Evolutionary conservation across 53 echinoderm and acorn worm species (phyloP).

Genomic region (Apostichopus leukothele): DNA sequence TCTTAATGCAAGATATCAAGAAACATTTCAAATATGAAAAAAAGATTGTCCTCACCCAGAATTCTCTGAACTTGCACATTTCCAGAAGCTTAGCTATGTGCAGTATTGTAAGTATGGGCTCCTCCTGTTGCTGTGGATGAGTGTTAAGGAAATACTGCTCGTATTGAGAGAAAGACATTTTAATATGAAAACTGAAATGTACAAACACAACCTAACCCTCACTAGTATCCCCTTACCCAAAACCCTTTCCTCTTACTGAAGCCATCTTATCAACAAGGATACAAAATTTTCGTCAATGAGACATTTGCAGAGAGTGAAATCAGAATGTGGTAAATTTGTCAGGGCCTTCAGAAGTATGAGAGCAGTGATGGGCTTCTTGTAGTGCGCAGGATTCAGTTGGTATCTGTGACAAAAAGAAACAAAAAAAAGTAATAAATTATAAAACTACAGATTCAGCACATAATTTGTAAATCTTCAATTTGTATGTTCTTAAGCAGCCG

Average conservation of each 20-base stretch:
- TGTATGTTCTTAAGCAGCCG: too few relatives aligned
- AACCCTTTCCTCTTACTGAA: too few relatives aligned
- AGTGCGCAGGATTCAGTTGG: conserved; percentile 87
- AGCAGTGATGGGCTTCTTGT: conserved; percentile 73
- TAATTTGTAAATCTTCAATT: too few relatives aligned
- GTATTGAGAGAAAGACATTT: too few relatives aligned
- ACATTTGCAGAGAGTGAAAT: conserved; percentile 88
- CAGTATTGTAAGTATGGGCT: conserved; percentile 74
- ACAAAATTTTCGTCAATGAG: conserved; percentile 91
- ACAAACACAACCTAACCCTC: background rate
- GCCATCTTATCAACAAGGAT: conserved; percentile 65
- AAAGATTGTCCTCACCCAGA: conserved; percentile 77
- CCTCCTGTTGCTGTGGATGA: conserved; percentile 78
- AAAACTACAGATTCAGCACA: too few relatives aligned
- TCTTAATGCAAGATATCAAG: background rate
- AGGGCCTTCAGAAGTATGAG: conserved; percentile 84
- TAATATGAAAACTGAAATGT: background rate
- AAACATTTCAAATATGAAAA: background rate
- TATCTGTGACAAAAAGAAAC: conserved; percentile 61
- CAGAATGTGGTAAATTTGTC: conserved; percentile 92
- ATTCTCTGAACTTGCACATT: conserved; percentile 87
- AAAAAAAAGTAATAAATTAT: background rate
- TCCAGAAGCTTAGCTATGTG: conserved; percentile 79
- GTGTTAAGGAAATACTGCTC: background rate
- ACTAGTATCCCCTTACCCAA: background rate